Evolutionary conservation across 2,113 vertebrate species (phyloP), one percentile per base, ranked within the genome.

Genomic region (Columbina picui): DNA sequence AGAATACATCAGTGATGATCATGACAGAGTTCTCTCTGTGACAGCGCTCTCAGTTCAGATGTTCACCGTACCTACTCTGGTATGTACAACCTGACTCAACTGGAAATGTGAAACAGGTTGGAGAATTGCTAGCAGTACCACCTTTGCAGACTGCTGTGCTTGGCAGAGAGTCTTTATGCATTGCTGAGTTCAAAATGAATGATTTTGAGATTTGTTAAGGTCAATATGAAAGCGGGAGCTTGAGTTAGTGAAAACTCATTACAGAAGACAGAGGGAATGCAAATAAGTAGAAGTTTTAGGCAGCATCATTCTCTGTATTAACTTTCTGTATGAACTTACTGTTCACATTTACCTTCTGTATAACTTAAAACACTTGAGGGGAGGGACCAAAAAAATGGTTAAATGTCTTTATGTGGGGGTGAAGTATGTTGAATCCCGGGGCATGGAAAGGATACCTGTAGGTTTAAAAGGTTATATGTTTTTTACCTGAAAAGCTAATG

Each of bases 41-140:
- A 99, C 99, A 41, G 98, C 99, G 9, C 97, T 99, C 67, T 99
- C 99, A 10, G 99, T 99, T 95, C 99, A 99, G 96, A 99, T 99
- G 97, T 99, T 99, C 96, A 99, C 99, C 49, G 99, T 99, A 30
- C 99, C 99, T 56, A 99, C 99, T 81, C 91, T 99, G 98, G 99
- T 99, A 98, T 93, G 98, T 98, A 75, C 32, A 65, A 38, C 53
- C 34, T 65, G 27, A 53, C 15, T 84, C 22, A 3, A 0, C 47
- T 84, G 20, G 41, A 64, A 70, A 60, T 29, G 21, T 36, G 22
- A 69, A 94, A 52, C 22, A 21, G 60, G 39, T 56, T 15, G 29
- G 26, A 78, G 36, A 68, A 26, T 69, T 83, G 57, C 30, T 85
- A 19, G 49, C n/a, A 50, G 9, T 41, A 17, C 32, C 30, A 29